Conservation (phyloP, 2,888 invertebrate genomes). For the Lycia hirtaria region DNA sequence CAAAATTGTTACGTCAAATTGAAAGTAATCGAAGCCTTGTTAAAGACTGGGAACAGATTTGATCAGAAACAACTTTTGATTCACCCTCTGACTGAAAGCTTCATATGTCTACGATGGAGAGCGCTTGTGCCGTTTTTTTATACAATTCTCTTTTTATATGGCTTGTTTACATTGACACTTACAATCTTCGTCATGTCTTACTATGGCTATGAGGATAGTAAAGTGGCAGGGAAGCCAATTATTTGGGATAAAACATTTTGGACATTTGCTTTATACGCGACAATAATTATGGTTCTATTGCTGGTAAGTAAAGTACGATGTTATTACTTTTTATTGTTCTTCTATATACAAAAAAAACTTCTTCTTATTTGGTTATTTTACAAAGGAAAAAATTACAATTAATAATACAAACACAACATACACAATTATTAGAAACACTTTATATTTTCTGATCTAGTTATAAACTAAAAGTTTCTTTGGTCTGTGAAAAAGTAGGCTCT, state of each 20-base stretch:
- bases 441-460: too few species aligned
- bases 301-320: constrained; percentile 11
- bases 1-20: constrained; percentile 8
- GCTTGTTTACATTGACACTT: constrained; percentile 58
- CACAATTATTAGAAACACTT: too few species aligned
- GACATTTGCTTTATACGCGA: constrained; percentile 17
- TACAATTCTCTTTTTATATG: constrained; percentile 57
- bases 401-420: too few species aligned
- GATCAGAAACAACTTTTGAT: constrained; percentile 59
- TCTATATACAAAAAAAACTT: too few species aligned
- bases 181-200: constrained; percentile 53
- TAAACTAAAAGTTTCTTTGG: too few species aligned
- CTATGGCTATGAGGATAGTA: constrained; percentile 47
- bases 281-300: constrained; percentile 8
- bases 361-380: too few species aligned
- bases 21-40: constrained; percentile 40
- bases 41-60: constrained; percentile 42
- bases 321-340: not conserved
- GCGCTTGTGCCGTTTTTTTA: constrained; percentile 63
- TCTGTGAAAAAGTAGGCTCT: too few species aligned
- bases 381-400: too few species aligned
- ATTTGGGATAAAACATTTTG: constrained; percentile 13
- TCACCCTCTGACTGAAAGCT: constrained; percentile 71
- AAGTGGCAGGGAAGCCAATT: not conserved
- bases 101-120: constrained; percentile 69